Evolutionary conservation across 2,113 vertebrate species (phyloP), one percentile per base, ranked within the genome.

Genomic region (Rhabdornis inornatus): DNA sequence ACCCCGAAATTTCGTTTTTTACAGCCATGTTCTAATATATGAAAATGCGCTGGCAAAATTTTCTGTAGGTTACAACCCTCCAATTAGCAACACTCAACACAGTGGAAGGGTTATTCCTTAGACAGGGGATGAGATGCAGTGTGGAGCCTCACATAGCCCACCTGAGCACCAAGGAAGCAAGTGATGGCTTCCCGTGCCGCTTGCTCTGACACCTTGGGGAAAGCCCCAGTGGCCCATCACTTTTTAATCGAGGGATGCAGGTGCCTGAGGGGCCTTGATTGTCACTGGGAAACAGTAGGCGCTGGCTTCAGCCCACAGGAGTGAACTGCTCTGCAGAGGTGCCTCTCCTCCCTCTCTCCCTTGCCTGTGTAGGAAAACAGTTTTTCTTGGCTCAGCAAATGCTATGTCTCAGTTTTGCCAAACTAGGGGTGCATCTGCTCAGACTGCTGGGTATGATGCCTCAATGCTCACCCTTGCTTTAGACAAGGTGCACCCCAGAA

Each of bases 1-100:
- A 77, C 83, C 64, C 92, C 47, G 47, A 90, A 93, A 83, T 88
- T 64, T 88, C 40, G 61, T 90, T 82, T 68, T 96, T 92, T 92
- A 92, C 80, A 95, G 76, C 72, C 86, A 71, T 72, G 22, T 35
- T 83, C 33, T 94, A 81, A 78, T 81, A 71, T 31, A 92, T 64
- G 86, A 92, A 96, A 89, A 89, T 19, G 18, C 56, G 35, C 83
- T 92, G 92, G 94, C 86, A 89, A 87, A 74, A 33, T 70, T 86
- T 86, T 93, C 4, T 1, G 35, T 42, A 65, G 88, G 55, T 92
- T 94, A 74, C 60, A 92, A 39, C 35, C 12, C 71, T 88, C 35
- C 2, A 15, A 77, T 75, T 77, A 61, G 42, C 39, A 83, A 27
- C 50, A 86, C 47, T 50, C 18, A 52, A 13, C 1, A 1, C 8